phyloP scores from a whole-genome alignment of 2,797 vertebrate genomes.

The Onychomys leucogaster region DNA sequence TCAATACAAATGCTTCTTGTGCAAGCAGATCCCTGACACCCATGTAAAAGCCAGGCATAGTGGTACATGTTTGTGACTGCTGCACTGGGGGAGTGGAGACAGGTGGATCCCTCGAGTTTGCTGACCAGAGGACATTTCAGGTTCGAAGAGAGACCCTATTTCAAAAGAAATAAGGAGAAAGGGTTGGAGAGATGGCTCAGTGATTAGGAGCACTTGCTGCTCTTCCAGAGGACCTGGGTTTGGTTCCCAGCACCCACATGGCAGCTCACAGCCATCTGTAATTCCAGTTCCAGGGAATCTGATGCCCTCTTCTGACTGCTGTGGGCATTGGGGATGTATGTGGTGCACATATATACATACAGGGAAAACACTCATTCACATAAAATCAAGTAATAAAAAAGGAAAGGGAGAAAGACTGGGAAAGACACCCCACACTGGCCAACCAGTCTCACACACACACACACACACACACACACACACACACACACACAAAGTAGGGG shows the following conservation, averaged over 20 bases:
- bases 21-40: not conserved
- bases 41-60: too few species aligned
- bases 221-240: not conserved
- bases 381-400: not conserved
- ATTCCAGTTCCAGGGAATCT: not conserved
- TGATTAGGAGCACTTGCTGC: too few species aligned
- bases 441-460: too few species aligned
- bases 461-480: too few species aligned
- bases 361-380: not conserved
- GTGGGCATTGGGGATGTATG: too few species aligned
- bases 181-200: not conserved
- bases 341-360: not conserved
- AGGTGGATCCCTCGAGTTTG: too few species aligned
- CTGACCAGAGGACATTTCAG: not conserved
- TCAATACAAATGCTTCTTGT: not conserved
- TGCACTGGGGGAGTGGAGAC: not conserved
- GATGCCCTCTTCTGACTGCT: not conserved
- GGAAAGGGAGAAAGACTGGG: not conserved
- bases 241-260: not conserved
- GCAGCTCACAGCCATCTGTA: not conserved
- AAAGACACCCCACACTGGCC: not conserved
- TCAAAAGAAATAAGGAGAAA: not conserved
- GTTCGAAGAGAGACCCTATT: not conserved
- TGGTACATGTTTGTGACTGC: not conserved
- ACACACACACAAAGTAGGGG: not conserved